Percentiles rank a stretch among this genome's conserved stretches.
phyloP scores from a whole-genome alignment of 2,888 invertebrate species.

The Ophioninae sp. region DNA sequence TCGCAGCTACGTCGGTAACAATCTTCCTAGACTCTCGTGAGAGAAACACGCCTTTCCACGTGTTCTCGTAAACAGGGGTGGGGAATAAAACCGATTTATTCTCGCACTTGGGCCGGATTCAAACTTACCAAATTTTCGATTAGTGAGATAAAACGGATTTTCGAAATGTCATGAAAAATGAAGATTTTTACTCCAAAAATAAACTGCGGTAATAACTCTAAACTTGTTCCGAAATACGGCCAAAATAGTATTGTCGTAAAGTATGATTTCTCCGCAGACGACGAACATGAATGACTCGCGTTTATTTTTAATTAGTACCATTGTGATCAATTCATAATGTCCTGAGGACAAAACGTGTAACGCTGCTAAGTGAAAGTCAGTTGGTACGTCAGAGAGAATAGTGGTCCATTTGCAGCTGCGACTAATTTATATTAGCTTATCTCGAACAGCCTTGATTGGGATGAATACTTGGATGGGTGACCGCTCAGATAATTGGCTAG shows the following conservation, averaged over 20 bases:
- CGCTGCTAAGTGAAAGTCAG: background rate
- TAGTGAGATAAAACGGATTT: background rate
- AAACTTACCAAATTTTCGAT: background rate
- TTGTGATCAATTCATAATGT: background rate
- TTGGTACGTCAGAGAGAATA: background rate
- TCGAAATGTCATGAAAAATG: background rate
- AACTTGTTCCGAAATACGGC: background rate
- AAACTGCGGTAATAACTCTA: no score
- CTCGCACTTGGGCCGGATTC: constrained; percentile 27
- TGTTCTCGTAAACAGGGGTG: background rate
- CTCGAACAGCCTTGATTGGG: background rate
- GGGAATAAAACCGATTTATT: background rate
- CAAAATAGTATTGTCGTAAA: background rate
- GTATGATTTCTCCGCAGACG: background rate
- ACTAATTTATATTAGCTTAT: background rate
- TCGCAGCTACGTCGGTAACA: background rate
- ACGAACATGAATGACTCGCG: background rate
- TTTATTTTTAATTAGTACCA: background rate
- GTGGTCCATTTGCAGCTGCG: background rate
- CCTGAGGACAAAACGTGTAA: background rate
- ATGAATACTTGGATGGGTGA: background rate
- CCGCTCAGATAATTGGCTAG: background rate
- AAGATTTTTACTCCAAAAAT: background rate
- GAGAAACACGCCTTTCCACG: background rate
- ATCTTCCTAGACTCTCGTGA: constrained; percentile 11